Evolutionary conservation across 2,888 invertebrate genomes (phyloP).

Genomic region (Lasioglossum vierecki): DNA sequence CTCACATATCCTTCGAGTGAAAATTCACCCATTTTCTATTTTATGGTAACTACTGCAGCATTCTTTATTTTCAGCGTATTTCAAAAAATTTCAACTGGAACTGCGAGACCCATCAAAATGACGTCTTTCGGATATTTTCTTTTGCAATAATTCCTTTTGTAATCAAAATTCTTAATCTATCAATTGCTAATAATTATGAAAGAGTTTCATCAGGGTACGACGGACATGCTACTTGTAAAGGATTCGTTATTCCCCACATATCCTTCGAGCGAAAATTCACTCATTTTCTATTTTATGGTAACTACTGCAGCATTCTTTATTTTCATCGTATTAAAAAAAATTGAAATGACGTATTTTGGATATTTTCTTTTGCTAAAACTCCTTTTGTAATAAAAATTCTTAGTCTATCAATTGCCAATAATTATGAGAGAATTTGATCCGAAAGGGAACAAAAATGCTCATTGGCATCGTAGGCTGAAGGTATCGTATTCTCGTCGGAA

Average conservation of each 20-base stretch:
- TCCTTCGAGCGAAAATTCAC: background rate
- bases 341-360: background rate
- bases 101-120: too few relatives aligned
- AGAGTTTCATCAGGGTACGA: background rate
- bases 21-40: background rate
- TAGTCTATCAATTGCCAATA: background rate
- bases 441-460: background rate
- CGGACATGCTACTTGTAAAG: background rate
- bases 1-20: accelerated
- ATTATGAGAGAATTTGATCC: background rate
- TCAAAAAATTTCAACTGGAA: too few relatives aligned
- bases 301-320: background rate
- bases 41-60: background rate
- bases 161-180: background rate
- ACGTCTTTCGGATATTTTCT: background rate
- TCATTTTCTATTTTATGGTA: background rate
- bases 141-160: too few relatives aligned
- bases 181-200: background rate
- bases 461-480: background rate
- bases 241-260: background rate
- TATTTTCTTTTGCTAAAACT: too few relatives aligned
- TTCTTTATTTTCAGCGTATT: background rate
- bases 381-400: too few relatives aligned
- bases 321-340: background rate
- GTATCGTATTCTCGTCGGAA: background rate